Evolutionary conservation across 1,140 invertebrate genomes (phyloP), one percentile per base, ranked within the genome.

Genomic region (Drosophila bocqueti): DNA sequence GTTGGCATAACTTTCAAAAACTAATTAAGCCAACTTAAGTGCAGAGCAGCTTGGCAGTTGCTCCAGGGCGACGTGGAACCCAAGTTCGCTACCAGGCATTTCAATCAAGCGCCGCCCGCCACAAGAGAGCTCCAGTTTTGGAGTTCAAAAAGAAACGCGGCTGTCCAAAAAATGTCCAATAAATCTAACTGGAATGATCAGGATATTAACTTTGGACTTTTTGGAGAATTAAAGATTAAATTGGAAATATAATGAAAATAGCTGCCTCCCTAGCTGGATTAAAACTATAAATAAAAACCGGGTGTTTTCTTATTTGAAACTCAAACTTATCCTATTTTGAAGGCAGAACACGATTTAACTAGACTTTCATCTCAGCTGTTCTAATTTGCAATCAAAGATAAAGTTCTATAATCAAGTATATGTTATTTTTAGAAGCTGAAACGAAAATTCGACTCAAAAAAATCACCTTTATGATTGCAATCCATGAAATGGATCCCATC

Each of bases 21-120:
- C 87, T 91, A 91, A 91, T 91, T 91, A 91, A 91, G 87, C 83
- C 89, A 91, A 91, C 83, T 91, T 91, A 91, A 91, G 87, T 84
- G 79, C 80, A 81, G 81, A 82, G 76, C 60, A 68, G 76, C 76
- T 79, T 76, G 68, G 43, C 68, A 65, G 54, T 47, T 38, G 40
- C 68, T 15, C n/a, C 46, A 42, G 67, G 38, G 24, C 45, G 18
- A 21, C 36, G 59, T 18, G 63, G 29, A n/a, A 3, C 36, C 36
- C 29, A 47, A 65, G 46, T 24, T 57, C 43, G 62, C 61, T 82
- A 79, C 81, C 79, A 85, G 78, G 84, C 81, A 90, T 90, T 90
- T 89, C 85, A 89, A 89, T 85, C 81, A 89, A 89, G 69, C 73
- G 52, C 52, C 69, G 85, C 85, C 52, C 69, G 85, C 85, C 84